Evolutionary conservation across 2,797 vertebrate species (phyloP), one percentile per base, ranked within the genome.

Genomic region (Pelodytes ibericus): DNA sequence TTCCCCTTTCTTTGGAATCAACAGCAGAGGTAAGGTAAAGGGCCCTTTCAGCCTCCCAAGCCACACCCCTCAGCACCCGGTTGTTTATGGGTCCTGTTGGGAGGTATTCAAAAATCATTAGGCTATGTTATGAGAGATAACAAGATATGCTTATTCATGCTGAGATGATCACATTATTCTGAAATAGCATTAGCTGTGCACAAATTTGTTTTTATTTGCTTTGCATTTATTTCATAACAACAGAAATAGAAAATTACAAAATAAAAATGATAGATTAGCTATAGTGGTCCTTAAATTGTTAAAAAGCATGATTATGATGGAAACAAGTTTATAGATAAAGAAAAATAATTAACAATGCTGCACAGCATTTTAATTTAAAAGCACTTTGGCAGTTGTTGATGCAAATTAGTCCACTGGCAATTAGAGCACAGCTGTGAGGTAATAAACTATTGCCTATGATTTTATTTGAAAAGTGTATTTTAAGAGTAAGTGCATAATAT

Each of bases 341-440:
- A 27, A 60, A 27, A 30, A 60, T 60, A 30, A 60, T 60, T 60
- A 60, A 31, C 56, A 30, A 60, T 31, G 27, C 16, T 4, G 27
- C 27, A 60, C 22, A 60, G 15, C 9, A 31, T 60, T 60, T 60
- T 60, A 60, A n/a, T 60, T 31, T 60, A 60, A 30, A n/a, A 18
- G 58, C 26, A n/a, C 18, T 60, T 31, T 60, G 24, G 24, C 56
- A 58, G 56, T 60, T 30, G 58, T 60, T 60, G 58, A 30, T 60
- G 29, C 27, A 30, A 60, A 30, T 31, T 16, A 18, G 27, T 29
- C 29, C 58, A 30, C 9, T 60, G 58, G 27, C 15, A 60, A 30
- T 60, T 31, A 60, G 16, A 60, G 13, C 58, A 60, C 29, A 60
- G 15, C 27, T 60, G 58, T 30, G 26, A 60, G 18, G 58, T 60